Evolutionary conservation across 2,888 invertebrate genomes (phyloP).

Genomic region (Rugalucina vietnamica): DNA sequence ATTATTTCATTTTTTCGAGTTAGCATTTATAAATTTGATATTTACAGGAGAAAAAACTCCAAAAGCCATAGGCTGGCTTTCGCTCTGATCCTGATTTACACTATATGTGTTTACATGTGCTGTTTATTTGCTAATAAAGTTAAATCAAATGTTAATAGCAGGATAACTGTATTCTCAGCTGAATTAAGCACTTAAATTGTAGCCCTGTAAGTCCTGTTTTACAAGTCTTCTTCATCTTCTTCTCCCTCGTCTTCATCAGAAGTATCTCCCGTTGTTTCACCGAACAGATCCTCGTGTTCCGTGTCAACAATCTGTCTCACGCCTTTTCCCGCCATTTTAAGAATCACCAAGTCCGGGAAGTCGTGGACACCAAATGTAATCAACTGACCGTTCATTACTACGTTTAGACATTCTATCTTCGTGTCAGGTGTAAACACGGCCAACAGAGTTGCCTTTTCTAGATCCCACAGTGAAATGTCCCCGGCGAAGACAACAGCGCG

Average conservation of each 20-base stretch:
- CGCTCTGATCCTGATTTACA: background rate
- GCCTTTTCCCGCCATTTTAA: conserved; percentile 69
- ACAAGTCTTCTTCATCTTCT: conserved; percentile 41
- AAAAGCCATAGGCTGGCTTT: background rate
- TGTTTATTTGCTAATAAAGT: background rate
- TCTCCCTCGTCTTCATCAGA: conserved; percentile 73
- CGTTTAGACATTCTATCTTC: conserved; percentile 75
- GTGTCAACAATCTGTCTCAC: conserved; percentile 61
- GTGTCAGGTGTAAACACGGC: conserved; percentile 82
- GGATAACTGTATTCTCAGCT: background rate
- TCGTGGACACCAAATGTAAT: conserved; percentile 80
- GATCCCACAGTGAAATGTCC: conserved; percentile 82
- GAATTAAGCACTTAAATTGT: background rate
- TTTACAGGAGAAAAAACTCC: background rate
- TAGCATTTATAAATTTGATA: too few relatives aligned
- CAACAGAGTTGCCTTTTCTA: conserved; percentile 72
- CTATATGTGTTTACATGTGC: background rate
- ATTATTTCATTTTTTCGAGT: too few relatives aligned
- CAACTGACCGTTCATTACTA: conserved; percentile 75
- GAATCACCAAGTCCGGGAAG: conserved; percentile 74
- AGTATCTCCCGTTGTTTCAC: conserved; percentile 74
- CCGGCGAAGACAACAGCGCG: conserved; percentile 80
- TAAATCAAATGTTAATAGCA: background rate
- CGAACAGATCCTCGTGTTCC: conserved; percentile 72
- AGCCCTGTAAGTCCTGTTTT: background rate